Evolutionary conservation across 2,113 vertebrate genomes (phyloP), one percentile per base, ranked within the genome.

Genomic region (Ctenodactylus gundi): DNA sequence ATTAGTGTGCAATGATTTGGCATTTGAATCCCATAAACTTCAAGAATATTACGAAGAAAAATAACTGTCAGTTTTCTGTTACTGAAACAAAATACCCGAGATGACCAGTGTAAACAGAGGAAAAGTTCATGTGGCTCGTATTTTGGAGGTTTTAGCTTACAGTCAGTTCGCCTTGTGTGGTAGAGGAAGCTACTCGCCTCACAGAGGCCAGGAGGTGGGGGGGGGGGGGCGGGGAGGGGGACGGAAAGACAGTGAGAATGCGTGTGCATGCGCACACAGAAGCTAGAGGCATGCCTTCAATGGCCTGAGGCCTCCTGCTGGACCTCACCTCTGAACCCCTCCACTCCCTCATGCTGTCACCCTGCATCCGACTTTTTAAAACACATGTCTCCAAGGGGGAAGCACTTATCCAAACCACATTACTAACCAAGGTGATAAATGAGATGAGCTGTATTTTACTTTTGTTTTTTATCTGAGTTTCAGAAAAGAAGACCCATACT

Each of bases 381-480:
- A 15, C 39, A 17, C 7, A 20, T 25, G 44, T 75, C 15, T n/a
- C n/a, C n/a, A n/a, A 46, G 44, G 72, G 72, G 34, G 29, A 23
- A 44, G 11, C 44, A 58, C 23, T 3, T 78, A 27, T 3, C 8
- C 27, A 44, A 58, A 44, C 23, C 36, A 55, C 13, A 80, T n/a
- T 3, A 31, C 36, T 41, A 62, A 31, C 29, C n/a, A 51, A 80
- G 29, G 23, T 23, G n/a, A n/a, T n/a, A n/a, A 75, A 91, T 60
- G 20, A 36, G 34, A 58, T 72, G 27, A 91, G 72, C 23, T 13
- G 3, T 39, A 88, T 25, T 57, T 67, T 85, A 36, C 10, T 85
- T 85, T 46, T 49, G 27, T 82, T 31, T 85, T 93, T 91, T 25
- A 60, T 91, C 49, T 88, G 73, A 60, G 55, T 55, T 65, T 83